phyloP scores from a whole-genome alignment of 2,113 vertebrate genomes.

The Prunella fulvescens region DNA sequence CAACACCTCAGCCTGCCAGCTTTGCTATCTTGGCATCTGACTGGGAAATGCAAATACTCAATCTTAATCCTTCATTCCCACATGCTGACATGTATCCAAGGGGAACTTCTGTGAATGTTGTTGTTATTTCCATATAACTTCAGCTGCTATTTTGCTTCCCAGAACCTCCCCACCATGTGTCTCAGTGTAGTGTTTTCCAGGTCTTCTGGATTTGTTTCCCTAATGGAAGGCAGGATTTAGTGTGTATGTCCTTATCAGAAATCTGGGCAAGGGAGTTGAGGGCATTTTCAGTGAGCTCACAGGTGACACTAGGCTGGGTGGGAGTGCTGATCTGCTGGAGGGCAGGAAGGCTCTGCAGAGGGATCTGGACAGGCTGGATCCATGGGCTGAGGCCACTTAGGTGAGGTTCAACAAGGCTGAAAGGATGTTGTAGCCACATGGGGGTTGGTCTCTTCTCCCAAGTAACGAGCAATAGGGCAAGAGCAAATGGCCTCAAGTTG shows the following conservation, averaged over 20 bases:
- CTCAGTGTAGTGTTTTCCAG: not conserved
- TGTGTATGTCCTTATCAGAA: not conserved
- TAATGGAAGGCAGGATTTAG: not conserved
- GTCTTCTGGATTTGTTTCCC: not conserved
- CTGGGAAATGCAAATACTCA: conserved; percentile 27
- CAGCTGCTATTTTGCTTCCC: conserved; percentile 19
- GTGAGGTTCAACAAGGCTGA: not conserved
- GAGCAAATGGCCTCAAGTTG: not conserved
- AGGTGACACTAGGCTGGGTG: not conserved
- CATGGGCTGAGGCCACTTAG: not conserved
- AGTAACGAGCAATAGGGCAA: not conserved
- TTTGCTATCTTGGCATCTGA: conserved; percentile 32
- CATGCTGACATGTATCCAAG: not conserved
- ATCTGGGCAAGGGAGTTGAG: not conserved
- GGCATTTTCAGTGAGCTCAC: not conserved
- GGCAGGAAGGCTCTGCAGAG: not conserved
- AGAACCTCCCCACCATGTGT: not conserved
- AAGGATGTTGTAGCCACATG: not conserved
- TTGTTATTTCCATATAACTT: conserved; percentile 24
- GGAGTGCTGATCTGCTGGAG: not conserved
- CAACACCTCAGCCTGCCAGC: not conserved
- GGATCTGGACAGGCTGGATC: not conserved
- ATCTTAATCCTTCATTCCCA: conserved; percentile 39
- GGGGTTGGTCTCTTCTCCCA: not conserved
- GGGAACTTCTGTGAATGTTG: conserved; percentile 24